Percentiles rank a stretch among this genome's conserved stretches.
Conservation (phyloP, 2,113 vertebrate genomes). For the Donacobius atricapilla region DNA sequence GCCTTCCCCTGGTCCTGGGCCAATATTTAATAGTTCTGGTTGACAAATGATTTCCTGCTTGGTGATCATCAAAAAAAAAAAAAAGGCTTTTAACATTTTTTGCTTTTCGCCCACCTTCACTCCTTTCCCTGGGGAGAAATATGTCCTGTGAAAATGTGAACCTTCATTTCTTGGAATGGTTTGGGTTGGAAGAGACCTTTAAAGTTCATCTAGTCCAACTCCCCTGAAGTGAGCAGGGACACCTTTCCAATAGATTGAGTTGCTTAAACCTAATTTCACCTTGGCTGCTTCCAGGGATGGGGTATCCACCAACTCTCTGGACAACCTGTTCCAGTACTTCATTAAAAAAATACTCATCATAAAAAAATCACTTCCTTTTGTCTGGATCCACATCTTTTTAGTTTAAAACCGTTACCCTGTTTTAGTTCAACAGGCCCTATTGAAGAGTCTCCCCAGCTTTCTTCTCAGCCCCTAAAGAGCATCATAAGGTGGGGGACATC, state of each 20-base stretch:
- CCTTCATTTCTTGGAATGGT: not conserved
- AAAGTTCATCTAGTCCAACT: not conserved
- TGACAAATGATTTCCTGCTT: not conserved
- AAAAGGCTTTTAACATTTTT: not conserved
- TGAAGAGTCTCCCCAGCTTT: not conserved
- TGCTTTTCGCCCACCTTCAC: not conserved
- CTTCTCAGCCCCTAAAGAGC: not conserved
- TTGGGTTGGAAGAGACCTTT: not conserved
- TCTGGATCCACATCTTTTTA: not conserved
- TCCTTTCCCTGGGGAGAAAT: not conserved
- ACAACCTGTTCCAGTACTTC: not conserved
- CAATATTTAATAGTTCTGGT: conserved; percentile 57
- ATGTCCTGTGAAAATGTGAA: not conserved
- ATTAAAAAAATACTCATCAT: rapidly evolving
- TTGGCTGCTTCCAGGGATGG: not conserved
- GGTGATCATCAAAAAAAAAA: not conserved
- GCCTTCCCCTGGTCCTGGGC: conserved; percentile 1
- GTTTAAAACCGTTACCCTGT: not conserved
- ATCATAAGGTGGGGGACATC: rapidly evolving
- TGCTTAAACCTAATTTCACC: not conserved
- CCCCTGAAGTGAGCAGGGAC: not conserved
- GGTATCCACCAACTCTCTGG: not conserved
- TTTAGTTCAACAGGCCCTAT: not conserved
- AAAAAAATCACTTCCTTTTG: not conserved
- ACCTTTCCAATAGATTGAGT: not conserved